A percentile compares a stretch with the other conserved stretches of the same genome.
Evolutionary conservation across 2,113 vertebrate species (phyloP).

Genomic region (Serinus canaria): DNA sequence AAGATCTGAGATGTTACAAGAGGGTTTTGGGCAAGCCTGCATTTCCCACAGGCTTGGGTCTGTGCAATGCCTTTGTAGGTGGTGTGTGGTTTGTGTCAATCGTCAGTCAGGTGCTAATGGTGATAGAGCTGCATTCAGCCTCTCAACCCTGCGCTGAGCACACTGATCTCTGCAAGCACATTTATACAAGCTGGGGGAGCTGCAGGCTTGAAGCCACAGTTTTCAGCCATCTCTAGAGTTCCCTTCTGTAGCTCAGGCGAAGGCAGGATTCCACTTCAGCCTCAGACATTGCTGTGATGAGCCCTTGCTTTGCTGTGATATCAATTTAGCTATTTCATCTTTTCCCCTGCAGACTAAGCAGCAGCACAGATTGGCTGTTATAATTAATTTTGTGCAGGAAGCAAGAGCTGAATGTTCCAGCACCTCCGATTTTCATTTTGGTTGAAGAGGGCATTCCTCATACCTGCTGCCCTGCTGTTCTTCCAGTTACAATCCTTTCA

Average conservation of each 20-base stretch:
- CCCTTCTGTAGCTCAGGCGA: not conserved
- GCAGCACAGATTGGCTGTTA: not conserved
- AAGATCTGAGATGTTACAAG: not conserved
- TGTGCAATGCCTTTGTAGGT: slow-evolving; percentile 22
- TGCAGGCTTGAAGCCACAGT: not conserved
- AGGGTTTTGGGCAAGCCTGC: not conserved
- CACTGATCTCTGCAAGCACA: not conserved
- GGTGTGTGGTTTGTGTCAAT: slow-evolving; percentile 58
- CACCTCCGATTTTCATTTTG: not conserved
- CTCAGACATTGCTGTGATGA: not conserved
- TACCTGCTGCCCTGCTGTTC: not conserved
- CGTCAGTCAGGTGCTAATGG: slow-evolving; percentile 43
- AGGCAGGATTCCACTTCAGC: not conserved
- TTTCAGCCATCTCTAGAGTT: not conserved
- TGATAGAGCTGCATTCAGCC: not conserved
- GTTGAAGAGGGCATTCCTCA: not conserved
- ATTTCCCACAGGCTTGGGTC: not conserved
- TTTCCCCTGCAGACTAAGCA: slow-evolving; percentile 5
- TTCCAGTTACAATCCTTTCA: not conserved
- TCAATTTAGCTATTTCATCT: slow-evolving; percentile 30
- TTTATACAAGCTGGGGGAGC: slow-evolving; percentile 22
- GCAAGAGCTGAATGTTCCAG: not conserved
- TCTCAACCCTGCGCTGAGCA: not conserved
- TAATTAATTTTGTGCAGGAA: slow-evolving; percentile 24
- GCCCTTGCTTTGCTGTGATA: not conserved